Evolutionary conservation across 1,140 invertebrate genomes (phyloP).

Genomic region (Eriocheir sinensis): DNA sequence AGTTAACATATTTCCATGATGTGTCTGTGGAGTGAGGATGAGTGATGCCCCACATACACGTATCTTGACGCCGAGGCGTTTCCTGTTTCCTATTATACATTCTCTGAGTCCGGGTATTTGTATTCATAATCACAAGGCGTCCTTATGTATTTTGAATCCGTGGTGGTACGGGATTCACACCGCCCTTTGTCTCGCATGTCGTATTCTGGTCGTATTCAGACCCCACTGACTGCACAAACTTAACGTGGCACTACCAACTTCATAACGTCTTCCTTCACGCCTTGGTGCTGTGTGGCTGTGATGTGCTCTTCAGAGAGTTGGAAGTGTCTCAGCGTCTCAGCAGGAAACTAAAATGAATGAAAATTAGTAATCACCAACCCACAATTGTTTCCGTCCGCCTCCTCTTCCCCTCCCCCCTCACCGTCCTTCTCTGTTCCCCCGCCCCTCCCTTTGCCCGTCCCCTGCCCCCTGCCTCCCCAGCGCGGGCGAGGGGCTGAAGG

Average conservation of each 20-base stretch:
- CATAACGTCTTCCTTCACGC: neutral
- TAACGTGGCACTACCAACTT: neutral
- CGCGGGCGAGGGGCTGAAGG: neutral
- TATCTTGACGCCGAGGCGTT: neutral
- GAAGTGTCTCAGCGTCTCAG: neutral
- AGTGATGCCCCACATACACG: neutral
- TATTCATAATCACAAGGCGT: neutral
- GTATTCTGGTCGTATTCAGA: no score
- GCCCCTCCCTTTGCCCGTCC: neutral
- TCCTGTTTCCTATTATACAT: neutral
- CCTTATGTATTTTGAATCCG: neutral
- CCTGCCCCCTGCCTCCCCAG: neutral
- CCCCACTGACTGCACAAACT: neutral
- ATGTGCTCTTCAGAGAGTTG: neutral
- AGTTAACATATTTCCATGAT: neutral
- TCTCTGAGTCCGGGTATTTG: neutral
- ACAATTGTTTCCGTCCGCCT: slow-evolving; percentile 27
- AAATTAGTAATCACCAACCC: slow-evolving; percentile 25
- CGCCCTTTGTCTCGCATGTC: neutral
- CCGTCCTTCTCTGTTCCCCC: neutral
- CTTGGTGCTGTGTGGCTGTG: neutral
- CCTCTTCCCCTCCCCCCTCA: neutral
- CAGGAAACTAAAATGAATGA: slow-evolving; percentile 15
- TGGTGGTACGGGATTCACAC: neutral
- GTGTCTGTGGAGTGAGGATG: neutral